Evolutionary conservation across 2,888 invertebrate genomes (phyloP), one percentile per base, ranked within the genome.

Genomic region (Pteria penguin): DNA sequence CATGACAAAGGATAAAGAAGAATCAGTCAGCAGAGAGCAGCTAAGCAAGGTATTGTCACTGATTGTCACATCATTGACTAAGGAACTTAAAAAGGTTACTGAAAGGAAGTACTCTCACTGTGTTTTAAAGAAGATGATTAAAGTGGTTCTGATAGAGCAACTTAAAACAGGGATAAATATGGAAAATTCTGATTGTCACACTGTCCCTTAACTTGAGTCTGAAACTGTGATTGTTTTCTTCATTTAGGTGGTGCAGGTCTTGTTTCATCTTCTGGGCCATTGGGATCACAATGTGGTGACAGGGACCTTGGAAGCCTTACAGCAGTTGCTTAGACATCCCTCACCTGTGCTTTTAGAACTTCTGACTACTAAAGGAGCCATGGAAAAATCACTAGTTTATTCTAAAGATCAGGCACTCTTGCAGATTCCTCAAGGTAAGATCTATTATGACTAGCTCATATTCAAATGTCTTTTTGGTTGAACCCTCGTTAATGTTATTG

Each of bases 281-380:
- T 92, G 93, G 5, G 96, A 97, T 92, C 97, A 98, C 92, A 97
- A 97, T 91, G 94, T 97, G 75, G 95, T 97, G 84, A 97, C 97
- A 89, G 95, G 96, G 0, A 95, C 97, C 24, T 93, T 98, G 90
- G 98, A 98, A 87, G 91, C 93, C 1, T 93, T 96, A 32, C 94
- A 94, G 27, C 94, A 94, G 65, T 88, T 96, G 2, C 89, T 96
- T 4, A 93, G 93, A 83, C 93, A 93, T 87, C 94, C 90, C 82
- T 94, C 94, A 32, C 93, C 93, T 0, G 93, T 93, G 0, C 93
- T 95, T 36, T 92, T 94, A 69, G 89, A 91, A 1, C 92, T 94
- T 1, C 89, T 96, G 22, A 86, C 94, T 27, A 94, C 94, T 55
- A 86, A 91, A 5, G 91, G 92, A 66, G 94, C 86, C 52, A 87